Percentiles rank a stretch among this genome's conserved stretches.
These are phyloP conservation scores for Lithobates sylvaticus DNA, from an alignment of 2,797 vertebrate species.

Conservation along the genomic window DNA sequence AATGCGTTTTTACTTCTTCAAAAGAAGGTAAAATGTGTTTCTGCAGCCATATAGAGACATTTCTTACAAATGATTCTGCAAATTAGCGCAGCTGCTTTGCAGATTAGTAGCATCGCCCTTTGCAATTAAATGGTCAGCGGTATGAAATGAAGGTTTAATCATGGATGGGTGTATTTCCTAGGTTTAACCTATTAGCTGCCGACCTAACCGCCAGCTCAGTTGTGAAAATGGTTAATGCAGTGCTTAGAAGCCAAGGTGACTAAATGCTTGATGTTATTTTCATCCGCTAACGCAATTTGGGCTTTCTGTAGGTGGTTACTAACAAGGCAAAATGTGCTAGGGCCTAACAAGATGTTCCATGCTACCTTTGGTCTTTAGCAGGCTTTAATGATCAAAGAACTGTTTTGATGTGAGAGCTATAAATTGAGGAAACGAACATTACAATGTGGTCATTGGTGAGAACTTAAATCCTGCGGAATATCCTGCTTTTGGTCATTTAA, in stretches of 20 bases:
- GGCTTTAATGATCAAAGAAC: conserved; percentile 49
- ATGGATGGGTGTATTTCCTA: conserved; percentile 31
- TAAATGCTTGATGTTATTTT: neutral
- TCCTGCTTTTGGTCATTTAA: conserved; percentile 39
- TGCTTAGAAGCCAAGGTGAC: neutral
- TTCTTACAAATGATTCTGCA: conserved; percentile 65
- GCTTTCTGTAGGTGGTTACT: conserved; percentile 36
- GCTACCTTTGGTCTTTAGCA: conserved; percentile 26
- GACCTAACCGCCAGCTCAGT: neutral
- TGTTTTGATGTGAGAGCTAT: conserved; percentile 35
- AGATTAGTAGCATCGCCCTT: conserved; percentile 59
- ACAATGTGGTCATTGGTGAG: conserved; percentile 22
- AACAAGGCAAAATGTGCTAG: conserved; percentile 38
- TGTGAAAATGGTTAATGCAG: neutral
- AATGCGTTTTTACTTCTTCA: conserved; percentile 67
- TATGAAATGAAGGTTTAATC: conserved; percentile 62
- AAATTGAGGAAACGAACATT: conserved; percentile 50
- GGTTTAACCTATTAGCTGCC: conserved; percentile 3
- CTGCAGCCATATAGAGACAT: conserved; percentile 66
- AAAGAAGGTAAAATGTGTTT: conserved; percentile 47
- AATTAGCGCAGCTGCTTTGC: conserved; percentile 65
- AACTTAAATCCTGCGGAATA: conserved; percentile 38
- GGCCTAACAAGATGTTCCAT: neutral
- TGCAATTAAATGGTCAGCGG: conserved; percentile 65
- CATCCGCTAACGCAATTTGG: neutral